Base-by-base conservation (phyloP, 1,140 invertebrate species). In the Drosophila carrolli region DNA sequence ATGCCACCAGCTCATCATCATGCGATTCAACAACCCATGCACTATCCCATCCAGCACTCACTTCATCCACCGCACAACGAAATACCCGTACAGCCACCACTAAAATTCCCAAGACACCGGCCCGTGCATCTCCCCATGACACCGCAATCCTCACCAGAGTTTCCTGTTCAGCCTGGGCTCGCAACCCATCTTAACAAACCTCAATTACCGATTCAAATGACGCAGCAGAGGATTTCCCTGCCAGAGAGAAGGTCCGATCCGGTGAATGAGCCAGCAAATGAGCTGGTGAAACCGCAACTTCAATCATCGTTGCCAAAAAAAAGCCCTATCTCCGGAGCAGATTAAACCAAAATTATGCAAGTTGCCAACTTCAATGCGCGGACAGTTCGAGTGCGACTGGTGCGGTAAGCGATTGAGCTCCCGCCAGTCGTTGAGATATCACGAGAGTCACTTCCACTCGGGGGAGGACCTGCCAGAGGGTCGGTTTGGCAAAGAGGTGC, bases 401-500 rank as follows among this genome's bases (percentile, higher is more conserved):
- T 68, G 65, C 19, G 60, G 60, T 5, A 68, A 68, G 60, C 13
- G 5, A 1, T 29, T 68, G 29, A 66, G 60, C 6, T 53, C 65
- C 10, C 46, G 47, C 4, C 65, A 68, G 60, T 32, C 65, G 4
- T 11, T 68, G 38, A 44, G 29, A 8, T 68, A 68, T 9, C 65
- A 68, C 10, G 23, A 51, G 29, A 66, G 29, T 5, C 16, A 29
- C 1, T 53, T 68, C 38, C 65, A 68, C n/a, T 13, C 7, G 1
- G 23, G 11, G 27, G 29, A 53, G 0, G n/a, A 37, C 3, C 41
- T 11, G n/a, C 23, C 41, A n/a, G 0, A 0, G 9, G 35, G 43
- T 9, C n/a, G 6, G 51, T 11, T 35, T 1, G 29, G 5, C 2
- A 63, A 27, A 16, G 14, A n/a, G 2, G 7, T 10, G 9, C 44